A percentile compares a stretch with the other conserved stretches of the same genome.
These are phyloP conservation scores for Pungitius pungitius DNA, from an alignment of 2,113 vertebrate genomes.

Conservation along the genomic window DNA sequence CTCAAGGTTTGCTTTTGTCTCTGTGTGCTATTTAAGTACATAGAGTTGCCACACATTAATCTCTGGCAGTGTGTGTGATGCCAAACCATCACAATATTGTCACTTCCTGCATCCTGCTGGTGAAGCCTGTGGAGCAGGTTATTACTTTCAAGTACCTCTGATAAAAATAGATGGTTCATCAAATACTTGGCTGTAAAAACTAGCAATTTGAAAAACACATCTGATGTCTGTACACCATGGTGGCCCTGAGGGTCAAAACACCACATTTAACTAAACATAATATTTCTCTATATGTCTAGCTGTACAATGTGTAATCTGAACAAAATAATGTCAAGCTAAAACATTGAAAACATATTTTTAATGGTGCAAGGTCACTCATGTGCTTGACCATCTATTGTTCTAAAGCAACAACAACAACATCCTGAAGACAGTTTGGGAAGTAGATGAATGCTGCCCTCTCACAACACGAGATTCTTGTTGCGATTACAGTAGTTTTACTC, in stretches of 20 bases:
- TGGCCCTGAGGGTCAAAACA: constrained; percentile 1
- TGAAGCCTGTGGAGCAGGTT: constrained; percentile 39
- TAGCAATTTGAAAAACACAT: not conserved
- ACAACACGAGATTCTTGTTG: constrained; percentile 2
- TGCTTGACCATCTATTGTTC: not conserved
- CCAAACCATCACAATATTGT: constrained; percentile 42
- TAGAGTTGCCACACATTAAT: constrained; percentile 30
- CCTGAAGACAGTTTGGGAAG: not conserved
- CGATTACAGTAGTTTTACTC: constrained; percentile 44
- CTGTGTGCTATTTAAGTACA: constrained; percentile 21
- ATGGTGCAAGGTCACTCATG: not conserved
- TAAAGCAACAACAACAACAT: not conserved
- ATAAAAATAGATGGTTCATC: constrained; percentile 38
- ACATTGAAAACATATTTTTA: not conserved
- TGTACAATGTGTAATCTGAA: not conserved
- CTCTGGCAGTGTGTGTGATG: constrained; percentile 39
- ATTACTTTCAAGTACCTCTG: constrained; percentile 31
- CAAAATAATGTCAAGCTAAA: not conserved
- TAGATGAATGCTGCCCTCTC: not conserved
- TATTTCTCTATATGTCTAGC: not conserved
- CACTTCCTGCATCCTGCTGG: constrained; percentile 32
- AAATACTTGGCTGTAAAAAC: constrained; percentile 1
- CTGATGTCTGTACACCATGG: not conserved
- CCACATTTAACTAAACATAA: not conserved
- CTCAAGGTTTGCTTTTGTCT: constrained; percentile 35